Conservation (phyloP, 2,113 vertebrate genomes). For the Rhombomys opimus region DNA sequence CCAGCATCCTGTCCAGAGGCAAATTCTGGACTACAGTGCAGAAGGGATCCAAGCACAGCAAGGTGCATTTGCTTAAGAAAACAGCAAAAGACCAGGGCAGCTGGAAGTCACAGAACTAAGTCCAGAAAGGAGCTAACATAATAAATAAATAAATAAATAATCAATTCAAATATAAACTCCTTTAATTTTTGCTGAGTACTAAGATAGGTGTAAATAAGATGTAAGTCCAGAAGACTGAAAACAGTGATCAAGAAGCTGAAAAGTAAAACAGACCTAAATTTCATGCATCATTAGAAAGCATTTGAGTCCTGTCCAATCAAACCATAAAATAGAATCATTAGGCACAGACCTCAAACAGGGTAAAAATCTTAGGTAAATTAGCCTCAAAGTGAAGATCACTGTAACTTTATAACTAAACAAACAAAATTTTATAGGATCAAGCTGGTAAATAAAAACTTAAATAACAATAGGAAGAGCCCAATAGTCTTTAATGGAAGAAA, state of each 20-base stretch:
- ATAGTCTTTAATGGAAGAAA: conserved; percentile 33
- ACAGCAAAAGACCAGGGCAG: neutral
- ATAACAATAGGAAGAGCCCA: neutral
- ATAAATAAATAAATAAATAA: too few relatives aligned
- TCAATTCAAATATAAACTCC: neutral
- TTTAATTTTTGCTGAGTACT: neutral
- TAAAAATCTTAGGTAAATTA: neutral
- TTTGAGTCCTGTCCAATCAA: neutral
- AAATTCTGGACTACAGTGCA: neutral
- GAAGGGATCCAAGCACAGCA: conserved; percentile 15
- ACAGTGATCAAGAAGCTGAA: conserved; percentile 8
- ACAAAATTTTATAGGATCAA: conserved; percentile 4
- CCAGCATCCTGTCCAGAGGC: conserved; percentile 11
- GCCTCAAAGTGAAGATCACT: neutral
- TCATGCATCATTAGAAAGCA: neutral
- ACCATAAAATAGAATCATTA: neutral
- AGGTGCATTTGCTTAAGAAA: neutral
- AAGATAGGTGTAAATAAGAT: neutral
- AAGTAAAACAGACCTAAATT: conserved; percentile 36
- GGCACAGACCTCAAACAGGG: neutral
- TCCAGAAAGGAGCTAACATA: neutral
- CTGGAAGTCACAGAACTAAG: neutral
- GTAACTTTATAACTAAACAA: neutral
- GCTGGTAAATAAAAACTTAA: neutral
- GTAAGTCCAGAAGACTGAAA: neutral